A percentile compares a stretch with the other conserved stretches of the same genome.
phyloP scores from a whole-genome alignment of 1,140 invertebrate genomes.

The Scylla paramamosain region DNA sequence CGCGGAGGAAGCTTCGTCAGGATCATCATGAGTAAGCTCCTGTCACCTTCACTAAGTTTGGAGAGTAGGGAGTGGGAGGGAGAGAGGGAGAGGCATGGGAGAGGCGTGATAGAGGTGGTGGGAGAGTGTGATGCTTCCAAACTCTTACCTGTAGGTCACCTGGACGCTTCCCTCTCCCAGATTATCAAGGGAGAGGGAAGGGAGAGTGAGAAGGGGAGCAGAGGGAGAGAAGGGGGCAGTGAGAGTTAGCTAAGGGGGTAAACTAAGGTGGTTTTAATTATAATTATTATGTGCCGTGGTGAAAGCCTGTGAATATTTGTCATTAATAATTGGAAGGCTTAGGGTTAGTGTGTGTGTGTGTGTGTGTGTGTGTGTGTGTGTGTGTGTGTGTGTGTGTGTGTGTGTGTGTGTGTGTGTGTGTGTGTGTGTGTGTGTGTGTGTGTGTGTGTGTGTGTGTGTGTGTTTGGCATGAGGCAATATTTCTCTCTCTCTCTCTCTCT shows the following conservation, averaged over 20 bases:
- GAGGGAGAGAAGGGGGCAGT: background rate
- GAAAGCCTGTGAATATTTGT: background rate
- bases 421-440: conserved; percentile 1
- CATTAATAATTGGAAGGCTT: background rate
- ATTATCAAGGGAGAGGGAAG: background rate
- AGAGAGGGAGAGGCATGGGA: background rate
- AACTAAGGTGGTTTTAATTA: background rate
- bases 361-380: background rate
- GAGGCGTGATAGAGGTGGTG: background rate
- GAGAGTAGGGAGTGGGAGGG: background rate
- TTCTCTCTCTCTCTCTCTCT: no score
- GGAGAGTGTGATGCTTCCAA: background rate
- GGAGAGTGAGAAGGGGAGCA: background rate
- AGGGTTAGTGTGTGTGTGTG: background rate
- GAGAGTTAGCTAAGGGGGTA: background rate
- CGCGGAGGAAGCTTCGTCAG: background rate
- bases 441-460: background rate
- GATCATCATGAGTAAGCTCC: background rate
- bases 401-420: background rate
- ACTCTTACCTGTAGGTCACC: background rate
- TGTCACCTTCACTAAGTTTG: background rate
- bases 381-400: background rate
- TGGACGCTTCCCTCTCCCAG: background rate
- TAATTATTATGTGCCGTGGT: background rate
- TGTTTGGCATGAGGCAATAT: no score